Conservation (phyloP, 2,888 invertebrate species). For the Aphidoletes aphidimyza region DNA sequence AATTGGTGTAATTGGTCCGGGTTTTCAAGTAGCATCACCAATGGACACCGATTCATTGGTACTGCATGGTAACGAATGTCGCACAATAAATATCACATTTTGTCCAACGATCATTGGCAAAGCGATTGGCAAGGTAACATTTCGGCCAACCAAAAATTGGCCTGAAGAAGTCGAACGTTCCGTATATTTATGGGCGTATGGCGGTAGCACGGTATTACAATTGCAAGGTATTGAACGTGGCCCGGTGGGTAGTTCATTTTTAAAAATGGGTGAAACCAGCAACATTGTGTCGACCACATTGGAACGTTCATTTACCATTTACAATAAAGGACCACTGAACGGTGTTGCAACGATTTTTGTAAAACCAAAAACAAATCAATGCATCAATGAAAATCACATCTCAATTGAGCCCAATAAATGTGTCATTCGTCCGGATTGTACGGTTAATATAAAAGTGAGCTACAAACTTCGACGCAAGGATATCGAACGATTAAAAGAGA, state of each 20-base stretch:
- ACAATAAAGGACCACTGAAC: conserved; percentile 70
- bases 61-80: conserved; percentile 71
- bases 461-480: conserved; percentile 68
- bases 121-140: conserved; percentile 69
- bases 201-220: conserved; percentile 69
- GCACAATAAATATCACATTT: conserved; percentile 69
- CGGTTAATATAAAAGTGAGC: conserved; percentile 64
- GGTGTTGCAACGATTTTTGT: conserved; percentile 66
- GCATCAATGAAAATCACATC: conserved; percentile 57
- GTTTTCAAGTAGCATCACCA: conserved; percentile 64
- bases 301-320: conserved; percentile 67
- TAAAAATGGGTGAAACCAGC: conserved; percentile 70
- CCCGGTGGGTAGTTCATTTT: conserved; percentile 70
- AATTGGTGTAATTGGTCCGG: conserved; percentile 67
- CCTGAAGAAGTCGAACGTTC: conserved; percentile 56
- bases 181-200: conserved; percentile 70
- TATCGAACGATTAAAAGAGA: conserved; percentile 64
- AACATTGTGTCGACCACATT: conserved; percentile 65
- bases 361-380: conserved; percentile 55
- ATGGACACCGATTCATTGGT: conserved; percentile 41
- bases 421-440: conserved; percentile 66
- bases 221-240: conserved; percentile 69
- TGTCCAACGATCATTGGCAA: conserved; percentile 70
- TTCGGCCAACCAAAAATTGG: conserved; percentile 64
- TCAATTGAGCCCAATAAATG: conserved; percentile 66